Evolutionary conservation across 1,140 invertebrate genomes (phyloP).

Genomic region (Wiebesia pumilae): DNA sequence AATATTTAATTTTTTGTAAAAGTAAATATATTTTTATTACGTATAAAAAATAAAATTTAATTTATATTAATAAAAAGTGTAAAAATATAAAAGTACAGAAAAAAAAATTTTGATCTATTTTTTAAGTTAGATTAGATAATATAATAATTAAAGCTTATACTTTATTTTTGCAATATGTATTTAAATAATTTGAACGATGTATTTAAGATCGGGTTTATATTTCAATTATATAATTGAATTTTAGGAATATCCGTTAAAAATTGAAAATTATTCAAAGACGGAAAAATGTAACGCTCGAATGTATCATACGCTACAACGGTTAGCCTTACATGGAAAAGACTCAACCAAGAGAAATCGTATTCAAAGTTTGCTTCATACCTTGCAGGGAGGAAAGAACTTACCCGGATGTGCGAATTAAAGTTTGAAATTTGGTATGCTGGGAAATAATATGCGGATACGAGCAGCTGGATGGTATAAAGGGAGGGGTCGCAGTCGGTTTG

Average conservation of each 20-base stretch:
- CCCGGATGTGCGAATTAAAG: conserved; percentile 63
- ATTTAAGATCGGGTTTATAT: background rate
- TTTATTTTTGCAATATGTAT: too few relatives aligned
- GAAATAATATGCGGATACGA: conserved; percentile 64
- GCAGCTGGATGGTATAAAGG: background rate
- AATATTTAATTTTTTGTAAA: too few relatives aligned
- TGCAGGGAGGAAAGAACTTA: conserved; percentile 56
- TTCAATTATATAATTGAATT: background rate
- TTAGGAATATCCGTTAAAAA: conserved; percentile 5
- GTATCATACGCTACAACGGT: background rate
- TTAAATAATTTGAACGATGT: too few relatives aligned
- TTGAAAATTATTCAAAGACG: conserved; percentile 43
- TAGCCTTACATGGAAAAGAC: conserved; percentile 5
- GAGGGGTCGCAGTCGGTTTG: background rate
- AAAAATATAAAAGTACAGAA: too few relatives aligned
- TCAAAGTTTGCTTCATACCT: conserved; percentile 43
- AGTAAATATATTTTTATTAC: too few relatives aligned
- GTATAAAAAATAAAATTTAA: too few relatives aligned
- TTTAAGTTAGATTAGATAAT: too few relatives aligned
- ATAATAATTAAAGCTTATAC: too few relatives aligned
- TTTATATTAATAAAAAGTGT: too few relatives aligned
- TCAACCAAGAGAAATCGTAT: conserved; percentile 36
- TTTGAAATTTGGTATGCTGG: conserved; percentile 62
- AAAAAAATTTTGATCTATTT: too few relatives aligned
- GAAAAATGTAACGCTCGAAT: conserved; percentile 10